These are phyloP conservation scores for Pristionchus exspectatus DNA, from an alignment of 2,888 invertebrate genomes.

Conservation along the genomic window DNA sequence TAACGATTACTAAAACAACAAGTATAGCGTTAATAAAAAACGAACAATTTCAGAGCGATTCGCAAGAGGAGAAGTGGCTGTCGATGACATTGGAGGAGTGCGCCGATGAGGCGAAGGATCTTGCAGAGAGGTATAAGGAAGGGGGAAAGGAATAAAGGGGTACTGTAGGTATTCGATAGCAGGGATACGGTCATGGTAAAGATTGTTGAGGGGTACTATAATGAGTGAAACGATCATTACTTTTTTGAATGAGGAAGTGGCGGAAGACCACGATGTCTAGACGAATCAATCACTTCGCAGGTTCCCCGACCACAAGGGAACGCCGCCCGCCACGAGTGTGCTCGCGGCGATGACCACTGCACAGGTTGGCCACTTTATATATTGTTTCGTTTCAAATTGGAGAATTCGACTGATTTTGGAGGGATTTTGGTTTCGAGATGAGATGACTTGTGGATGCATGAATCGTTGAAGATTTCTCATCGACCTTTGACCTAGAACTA, in stretches of 20 bases:
- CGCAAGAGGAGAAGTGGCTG: conserved; percentile 62
- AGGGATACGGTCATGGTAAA: too few relatives aligned
- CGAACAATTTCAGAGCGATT: conserved; percentile 55
- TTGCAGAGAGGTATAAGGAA: neutral
- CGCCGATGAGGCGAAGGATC: conserved; percentile 55
- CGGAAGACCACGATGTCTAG: too few relatives aligned
- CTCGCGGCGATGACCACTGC: conserved; percentile 54
- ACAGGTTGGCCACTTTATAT: conserved; percentile 36
- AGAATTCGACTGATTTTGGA: too few relatives aligned
- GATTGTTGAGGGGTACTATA: too few relatives aligned
- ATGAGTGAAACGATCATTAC: too few relatives aligned
- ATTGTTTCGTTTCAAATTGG: neutral
- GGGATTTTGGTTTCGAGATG: too few relatives aligned
- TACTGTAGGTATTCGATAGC: neutral
- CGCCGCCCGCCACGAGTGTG: conserved; percentile 62
- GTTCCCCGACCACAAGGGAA: conserved; percentile 65
- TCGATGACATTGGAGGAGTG: conserved; percentile 62
- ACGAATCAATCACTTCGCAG: neutral
- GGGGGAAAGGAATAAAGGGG: neutral
- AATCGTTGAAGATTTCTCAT: too few relatives aligned
- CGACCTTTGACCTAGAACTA: too few relatives aligned
- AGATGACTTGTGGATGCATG: too few relatives aligned
- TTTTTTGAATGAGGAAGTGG: too few relatives aligned
- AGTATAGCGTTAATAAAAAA: neutral
- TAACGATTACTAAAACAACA: too few relatives aligned